Evolutionary conservation across 1,140 invertebrate genomes (phyloP), one percentile per base, ranked within the genome.

Genomic region (Panulirus ornatus): DNA sequence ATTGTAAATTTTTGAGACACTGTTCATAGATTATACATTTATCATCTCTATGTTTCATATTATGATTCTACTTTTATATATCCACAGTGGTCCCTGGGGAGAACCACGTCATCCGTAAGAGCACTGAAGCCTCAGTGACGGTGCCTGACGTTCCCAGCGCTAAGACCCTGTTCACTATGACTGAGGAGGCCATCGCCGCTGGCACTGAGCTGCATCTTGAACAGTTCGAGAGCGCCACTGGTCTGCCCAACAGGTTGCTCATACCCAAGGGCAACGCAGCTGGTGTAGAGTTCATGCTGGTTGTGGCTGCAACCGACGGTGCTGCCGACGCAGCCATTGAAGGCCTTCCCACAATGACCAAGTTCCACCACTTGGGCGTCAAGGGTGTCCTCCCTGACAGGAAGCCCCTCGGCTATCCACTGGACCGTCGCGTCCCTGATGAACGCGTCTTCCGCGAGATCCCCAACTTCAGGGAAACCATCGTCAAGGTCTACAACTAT

Each of bases 381-480:
- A 16, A 75, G 14, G 71, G 71, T 19, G 34, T 75, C 34, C 30
- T 38, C 30, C 70, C 27, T 2, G 70, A 73, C 70, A 73, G 34
- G 70, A 73, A 5, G 70, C 70, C 70, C 70, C 40, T n/a, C 27
- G 71, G 71, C 34, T 75, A 75, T 36, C 71, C 71, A 42, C 71
- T 75, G 71, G 71, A 75, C 71, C 71, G 71, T 75, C 71, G 36
- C 71, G 40, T 75, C 71, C 71, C 71, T 75, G 71, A 75, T 36
- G 40, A 75, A n/a, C 71, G 40, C 6, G 5, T 42, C 71, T 75
- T 75, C 71, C 40, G 38, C 34, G 71, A 75, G 34, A 42, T 75
- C 16, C 71, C 71, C 71, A 75, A 75, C 71, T 75, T 75, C 71
- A 27, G 11, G 27, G 71, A 75, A 36, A 75, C 71, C 71, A 75